These are phyloP conservation scores for Prunella himalayana DNA, from an alignment of 2,113 vertebrate genomes.

Conservation along the genomic window DNA sequence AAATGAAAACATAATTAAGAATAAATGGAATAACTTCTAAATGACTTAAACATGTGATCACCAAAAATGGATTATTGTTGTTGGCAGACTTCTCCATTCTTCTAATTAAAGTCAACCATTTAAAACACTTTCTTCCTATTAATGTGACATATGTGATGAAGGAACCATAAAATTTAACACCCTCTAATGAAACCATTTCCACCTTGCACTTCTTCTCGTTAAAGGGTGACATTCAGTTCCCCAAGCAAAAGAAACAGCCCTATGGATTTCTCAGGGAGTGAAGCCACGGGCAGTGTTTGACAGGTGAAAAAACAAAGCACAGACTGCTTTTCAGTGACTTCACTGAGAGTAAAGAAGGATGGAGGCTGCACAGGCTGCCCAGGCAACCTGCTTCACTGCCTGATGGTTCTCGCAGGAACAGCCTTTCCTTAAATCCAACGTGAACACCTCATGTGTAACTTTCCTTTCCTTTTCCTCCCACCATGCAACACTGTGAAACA, in stretches of 20 bases:
- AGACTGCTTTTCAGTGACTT: neutral
- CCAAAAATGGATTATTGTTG: slow-evolving; percentile 12
- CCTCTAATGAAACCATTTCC: slow-evolving; percentile 42
- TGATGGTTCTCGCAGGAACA: neutral
- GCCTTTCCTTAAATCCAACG: neutral
- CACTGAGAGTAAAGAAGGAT: neutral
- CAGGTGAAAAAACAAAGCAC: neutral
- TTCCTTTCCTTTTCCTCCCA: neutral
- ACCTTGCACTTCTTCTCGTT: neutral
- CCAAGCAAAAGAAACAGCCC: neutral
- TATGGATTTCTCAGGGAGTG: neutral
- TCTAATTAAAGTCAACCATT: slow-evolving; percentile 53
- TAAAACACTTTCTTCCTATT: slow-evolving; percentile 37
- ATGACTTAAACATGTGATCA: neutral
- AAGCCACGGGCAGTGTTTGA: neutral
- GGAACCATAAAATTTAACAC: slow-evolving; percentile 29
- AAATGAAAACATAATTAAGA: slow-evolving; percentile 22
- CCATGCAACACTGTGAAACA: neutral
- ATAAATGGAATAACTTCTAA: slow-evolving; percentile 34
- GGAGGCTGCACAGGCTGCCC: neutral
- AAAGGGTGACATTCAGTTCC: slow-evolving; percentile 15
- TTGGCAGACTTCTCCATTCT: slow-evolving; percentile 21
- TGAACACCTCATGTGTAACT: neutral
- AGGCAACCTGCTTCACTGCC: neutral
- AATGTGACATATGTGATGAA: slow-evolving; percentile 37